Percentiles rank a stretch among this genome's conserved stretches.
Conservation (phyloP, 2,113 vertebrate genomes). For the Cacatua alba region DNA sequence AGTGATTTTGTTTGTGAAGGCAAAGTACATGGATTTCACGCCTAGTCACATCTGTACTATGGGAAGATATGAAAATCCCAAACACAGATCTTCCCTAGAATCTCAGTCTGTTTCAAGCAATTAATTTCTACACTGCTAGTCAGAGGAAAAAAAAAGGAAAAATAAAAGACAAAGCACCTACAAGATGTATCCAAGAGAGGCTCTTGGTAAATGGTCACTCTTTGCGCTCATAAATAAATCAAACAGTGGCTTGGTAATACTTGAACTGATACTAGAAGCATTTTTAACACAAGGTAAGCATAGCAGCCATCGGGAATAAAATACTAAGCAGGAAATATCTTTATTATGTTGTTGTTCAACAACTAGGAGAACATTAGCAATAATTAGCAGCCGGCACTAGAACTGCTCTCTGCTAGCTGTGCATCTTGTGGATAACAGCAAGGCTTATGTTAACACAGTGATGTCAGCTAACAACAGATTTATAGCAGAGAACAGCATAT, state of each 20-base stretch:
- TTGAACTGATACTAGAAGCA: neutral
- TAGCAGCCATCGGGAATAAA: neutral
- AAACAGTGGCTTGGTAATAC: neutral
- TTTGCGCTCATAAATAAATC: neutral
- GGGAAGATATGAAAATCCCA: neutral
- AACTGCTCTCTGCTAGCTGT: neutral
- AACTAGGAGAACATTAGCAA: neutral
- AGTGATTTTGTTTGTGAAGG: neutral
- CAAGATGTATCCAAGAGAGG: neutral
- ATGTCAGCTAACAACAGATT: neutral
- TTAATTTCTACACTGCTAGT: neutral
- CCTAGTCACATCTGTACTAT: neutral
- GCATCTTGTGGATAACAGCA: neutral
- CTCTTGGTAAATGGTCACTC: neutral
- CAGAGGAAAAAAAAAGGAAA: neutral
- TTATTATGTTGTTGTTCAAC: neutral
- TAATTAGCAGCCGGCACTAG: neutral
- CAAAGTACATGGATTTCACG: neutral
- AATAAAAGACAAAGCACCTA: neutral
- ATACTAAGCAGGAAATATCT: neutral
- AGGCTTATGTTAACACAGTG: neutral
- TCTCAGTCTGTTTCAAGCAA: neutral
- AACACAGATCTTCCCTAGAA: neutral
- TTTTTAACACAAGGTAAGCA: neutral
- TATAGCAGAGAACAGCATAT: slow-evolving; percentile 10